Base-by-base conservation (phyloP, 1,140 invertebrate genomes). In the Cherax destructor region DNA sequence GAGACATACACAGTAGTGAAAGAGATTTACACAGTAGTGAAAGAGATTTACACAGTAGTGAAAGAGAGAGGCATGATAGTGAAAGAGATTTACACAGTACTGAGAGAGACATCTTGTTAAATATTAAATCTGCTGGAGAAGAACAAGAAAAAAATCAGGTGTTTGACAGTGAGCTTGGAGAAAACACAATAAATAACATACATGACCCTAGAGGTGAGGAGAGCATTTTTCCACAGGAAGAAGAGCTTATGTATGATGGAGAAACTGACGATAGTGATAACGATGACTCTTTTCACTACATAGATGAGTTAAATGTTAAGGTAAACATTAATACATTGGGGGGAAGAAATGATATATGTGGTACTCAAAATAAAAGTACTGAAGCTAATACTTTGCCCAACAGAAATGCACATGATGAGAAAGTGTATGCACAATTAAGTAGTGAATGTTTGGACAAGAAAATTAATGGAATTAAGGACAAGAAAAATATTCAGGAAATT, bases 241-340 rank as follows among this genome's bases (percentile, higher is more conserved):
- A 88, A 65, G 87, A 88, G 50, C 69, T 88, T 11, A 41, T 88
- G 65, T 88, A 88, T 74, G 87, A 88, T 83, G 87, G 56, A 16
- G 87, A 50, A 49, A 83, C 56, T 52, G 87, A 88, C 13, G 61
- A 74, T n/a, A 74, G 50, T 65, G 87, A 88, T 10, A 79, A 81
- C n/a, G 65, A 88, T 65, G 76, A 87, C 41, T 7, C 13, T 18
- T 30, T 4, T 50, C 47, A 81, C 18, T 16, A 72, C 24, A 21
- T 30, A 13, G 41, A 81, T 16, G 30, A n/a, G 16, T 21, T 24
- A 77, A 9, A 56, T 10, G 21, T 41, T 49, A 30, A 16, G 74
- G 1, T 24, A 59, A 16, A 11, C 72, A 30, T 13, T 49, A 21
- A 18, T 50, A 1, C 24, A 65, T 52, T 11, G 30, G 52, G n/a